A percentile compares a stretch with the other conserved stretches of the same genome.
These are phyloP conservation scores for Orgyia antiqua DNA, from an alignment of 2,888 invertebrate genomes.

Conservation along the genomic window DNA sequence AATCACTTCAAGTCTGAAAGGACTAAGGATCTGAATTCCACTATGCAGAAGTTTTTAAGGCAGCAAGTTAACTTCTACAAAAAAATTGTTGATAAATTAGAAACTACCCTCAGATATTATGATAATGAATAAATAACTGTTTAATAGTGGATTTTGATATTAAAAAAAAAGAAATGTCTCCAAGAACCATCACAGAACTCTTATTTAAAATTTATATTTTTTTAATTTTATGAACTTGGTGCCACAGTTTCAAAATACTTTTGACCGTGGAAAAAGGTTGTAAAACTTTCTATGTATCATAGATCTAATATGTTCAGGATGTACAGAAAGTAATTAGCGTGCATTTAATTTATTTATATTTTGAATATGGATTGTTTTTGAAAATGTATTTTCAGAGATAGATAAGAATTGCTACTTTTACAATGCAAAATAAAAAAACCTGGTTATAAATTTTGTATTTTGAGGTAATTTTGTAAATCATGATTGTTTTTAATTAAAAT, in stretches of 20 bases:
- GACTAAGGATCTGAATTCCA: conserved; percentile 88
- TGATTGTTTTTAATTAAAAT: too few relatives aligned
- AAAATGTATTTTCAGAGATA: too few relatives aligned
- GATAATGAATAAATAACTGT: conserved; percentile 46
- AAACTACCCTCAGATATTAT: conserved; percentile 73
- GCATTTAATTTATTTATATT: conserved; percentile 23
- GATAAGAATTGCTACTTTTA: too few relatives aligned
- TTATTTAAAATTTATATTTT: conserved; percentile 11
- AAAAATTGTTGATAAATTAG: conserved; percentile 86
- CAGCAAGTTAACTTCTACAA: conserved; percentile 96
- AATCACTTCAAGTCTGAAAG: conserved; percentile 94
- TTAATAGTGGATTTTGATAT: conserved; percentile 21
- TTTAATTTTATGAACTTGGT: conserved; percentile 14
- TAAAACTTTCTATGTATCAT: too few relatives aligned
- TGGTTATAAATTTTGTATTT: too few relatives aligned
- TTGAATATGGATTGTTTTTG: too few relatives aligned
- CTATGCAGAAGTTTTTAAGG: conserved; percentile 90
- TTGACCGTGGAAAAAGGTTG: too few relatives aligned
- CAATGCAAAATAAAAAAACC: too few relatives aligned
- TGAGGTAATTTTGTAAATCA: too few relatives aligned
- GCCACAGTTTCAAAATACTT: conserved; percentile 7
- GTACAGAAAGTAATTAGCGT: conserved; percentile 7
- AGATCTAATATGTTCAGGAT: too few relatives aligned
- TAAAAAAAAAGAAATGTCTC: conserved; percentile 9
- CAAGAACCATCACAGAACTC: conserved; percentile 23